These are phyloP conservation scores for Venustoraphidia nigricollis DNA, from an alignment of 2,888 invertebrate species.

Conservation along the genomic window DNA sequence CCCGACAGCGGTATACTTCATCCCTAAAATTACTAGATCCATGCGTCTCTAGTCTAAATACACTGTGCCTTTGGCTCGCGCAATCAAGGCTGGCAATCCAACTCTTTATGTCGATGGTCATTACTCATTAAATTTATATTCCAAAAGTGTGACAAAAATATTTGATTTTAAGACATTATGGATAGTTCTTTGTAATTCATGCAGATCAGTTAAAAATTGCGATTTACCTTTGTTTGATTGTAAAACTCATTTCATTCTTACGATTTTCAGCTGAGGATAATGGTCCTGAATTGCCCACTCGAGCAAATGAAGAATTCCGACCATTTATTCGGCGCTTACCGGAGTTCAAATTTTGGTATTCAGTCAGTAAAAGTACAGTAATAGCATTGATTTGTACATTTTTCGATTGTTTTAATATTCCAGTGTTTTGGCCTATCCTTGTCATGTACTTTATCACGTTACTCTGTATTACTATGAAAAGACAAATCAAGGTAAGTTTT, in stretches of 20 bases:
- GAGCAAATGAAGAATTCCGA: constrained; percentile 92
- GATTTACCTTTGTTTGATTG: neutral
- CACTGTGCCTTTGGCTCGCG: no score
- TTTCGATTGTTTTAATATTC: constrained; percentile 96
- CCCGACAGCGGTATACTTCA: no score
- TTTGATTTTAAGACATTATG: constrained; percentile 11
- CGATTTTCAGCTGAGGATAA: constrained; percentile 46
- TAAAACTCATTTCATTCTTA: neutral
- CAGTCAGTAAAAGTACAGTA: constrained; percentile 85
- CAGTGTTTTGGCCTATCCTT: constrained; percentile 99
- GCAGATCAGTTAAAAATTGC: no score
- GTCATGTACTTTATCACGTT: constrained; percentile 99
- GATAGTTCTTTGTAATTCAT: constrained; percentile 12
- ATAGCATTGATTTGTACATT: constrained; percentile 86
- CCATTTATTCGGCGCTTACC: constrained; percentile 94
- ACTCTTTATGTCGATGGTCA: no score
- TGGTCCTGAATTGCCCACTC: constrained; percentile 89
- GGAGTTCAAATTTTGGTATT: constrained; percentile 99
- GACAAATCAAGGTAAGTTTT: constrained; percentile 86
- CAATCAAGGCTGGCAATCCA: no score
- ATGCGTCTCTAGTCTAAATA: no score
- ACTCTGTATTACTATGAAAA: constrained; percentile 98
- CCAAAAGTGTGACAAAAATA: no score
- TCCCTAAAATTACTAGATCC: no score
- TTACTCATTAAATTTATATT: no score